Base-by-base conservation (phyloP, 2,797 vertebrate genomes). In the Arctocebus calabarensis region DNA sequence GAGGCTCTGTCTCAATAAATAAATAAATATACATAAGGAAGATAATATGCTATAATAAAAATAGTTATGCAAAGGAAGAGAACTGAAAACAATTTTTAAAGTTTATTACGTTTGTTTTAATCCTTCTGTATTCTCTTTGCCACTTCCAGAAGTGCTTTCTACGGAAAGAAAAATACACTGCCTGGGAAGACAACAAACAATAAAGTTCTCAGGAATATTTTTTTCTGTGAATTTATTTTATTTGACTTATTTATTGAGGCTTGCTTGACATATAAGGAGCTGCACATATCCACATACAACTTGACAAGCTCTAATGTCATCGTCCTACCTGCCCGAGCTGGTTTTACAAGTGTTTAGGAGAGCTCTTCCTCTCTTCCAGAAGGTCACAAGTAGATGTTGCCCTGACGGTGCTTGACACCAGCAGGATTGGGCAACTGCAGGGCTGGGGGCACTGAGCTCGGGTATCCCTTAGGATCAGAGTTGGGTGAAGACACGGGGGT, bases 11-110 rank as follows among this genome's bases (percentile, higher is more conserved):
- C n/a, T n/a, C n/a, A n/a, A n/a, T n/a, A n/a, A n/a, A n/a, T n/a
- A n/a, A n/a, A n/a, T n/a, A n/a, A n/a, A n/a, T n/a, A n/a, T n/a
- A 70, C 34, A 2, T 5, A 61, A 79, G 48, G 12, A 90, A 48
- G 19, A 86, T 59, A 77, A 89, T 40, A 77, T 23, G 55, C 68
- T 45, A 88, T 87, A 45, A 77, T 32, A 22, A 62, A 86, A 75
- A 89, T 25, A 29, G 25, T 11, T 45, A 29, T 9, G 55, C 37
- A 27, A 87, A 34, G 3, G 61, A 64, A 87, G 52, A 92, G 27
- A 84, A 73, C 1, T 66, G 23, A 90, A 87, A 68, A 8, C 10
- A 78, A 32, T 59, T 43, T 71, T 91, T 34, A 34, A 55, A 59
- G 45, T 68, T 77, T 16, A 59, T 40, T 70, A 70, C 43, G 43